Evolutionary conservation across 2,888 invertebrate species (phyloP), one percentile per base, ranked within the genome.

Genomic region (Eupithecia inturbata): DNA sequence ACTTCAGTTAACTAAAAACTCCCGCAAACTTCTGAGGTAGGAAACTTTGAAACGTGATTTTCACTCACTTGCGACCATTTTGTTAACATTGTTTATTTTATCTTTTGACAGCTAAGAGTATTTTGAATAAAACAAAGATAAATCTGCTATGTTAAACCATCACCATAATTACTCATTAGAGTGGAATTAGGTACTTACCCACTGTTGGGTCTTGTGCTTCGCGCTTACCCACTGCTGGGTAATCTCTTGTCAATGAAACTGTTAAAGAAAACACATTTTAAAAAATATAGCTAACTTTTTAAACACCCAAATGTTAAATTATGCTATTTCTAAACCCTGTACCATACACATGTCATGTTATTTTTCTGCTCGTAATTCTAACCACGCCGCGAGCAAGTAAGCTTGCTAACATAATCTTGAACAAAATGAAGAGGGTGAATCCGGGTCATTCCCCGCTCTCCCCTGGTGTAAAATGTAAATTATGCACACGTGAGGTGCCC

Each of bases 381-480:
- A 28, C 22, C 71, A 22, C 66, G 62, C 62, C 62, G 31, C 62
- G 28, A 64, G 31, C 33, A 36, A 33, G 64, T 64, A 64, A 64
- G 31, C 62, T 28, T 19, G 63, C 22, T 66, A 67, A 41, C 67
- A 70, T 53, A 49, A 71, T 71, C 67, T 72, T 72, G 33, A 64
- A 62, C 41, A 28, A 26, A 19, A 26, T 62, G 68, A 71, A 68
- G 74, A 64, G 71, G 68, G 31, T 68, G 71, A 68, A 74, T 57
- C 71, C 41, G 71, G 74, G 74, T 74, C 71, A 71, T 66, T 53
- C 63, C 67, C 63, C 28, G 31, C 53, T 53, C 26, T 39, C 26
- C 45, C 28, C 71, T n/a, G 45, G 68, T 69, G 26, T 60, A 68
- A 71, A 71, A 74, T 71, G 74, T 74, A 71, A 74, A 74, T 74